Conservation (phyloP, 2,797 vertebrate species). For the Thalassophryne amazonica region DNA sequence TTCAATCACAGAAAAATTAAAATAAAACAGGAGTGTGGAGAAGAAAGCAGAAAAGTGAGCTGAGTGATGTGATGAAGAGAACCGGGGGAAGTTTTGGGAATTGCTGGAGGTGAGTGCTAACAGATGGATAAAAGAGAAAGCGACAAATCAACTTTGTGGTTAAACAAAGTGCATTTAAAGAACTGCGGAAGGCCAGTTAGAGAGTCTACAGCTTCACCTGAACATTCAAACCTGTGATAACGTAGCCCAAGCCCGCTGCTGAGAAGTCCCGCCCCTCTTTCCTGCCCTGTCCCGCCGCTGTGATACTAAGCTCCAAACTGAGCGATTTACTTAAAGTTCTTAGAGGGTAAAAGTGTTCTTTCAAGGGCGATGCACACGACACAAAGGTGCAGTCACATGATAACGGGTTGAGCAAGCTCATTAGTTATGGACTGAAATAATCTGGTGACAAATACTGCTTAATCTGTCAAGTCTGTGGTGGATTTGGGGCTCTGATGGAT, state of each 20-base stretch:
- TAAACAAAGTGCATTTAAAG: conserved; percentile 19
- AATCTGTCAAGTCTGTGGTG: too few relatives aligned
- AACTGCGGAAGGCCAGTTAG: conserved; percentile 38
- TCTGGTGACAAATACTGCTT: too few relatives aligned
- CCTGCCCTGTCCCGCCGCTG: too few relatives aligned
- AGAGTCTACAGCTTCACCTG: conserved; percentile 1
- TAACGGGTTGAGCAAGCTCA: too few relatives aligned
- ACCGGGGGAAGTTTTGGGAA: conserved; percentile 37
- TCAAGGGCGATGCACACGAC: too few relatives aligned
- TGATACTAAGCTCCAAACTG: too few relatives aligned
- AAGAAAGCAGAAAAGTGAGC: conserved; percentile 17
- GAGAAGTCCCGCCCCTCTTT: background rate
- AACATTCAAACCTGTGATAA: conserved; percentile 34
- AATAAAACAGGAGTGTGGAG: conserved; percentile 1
- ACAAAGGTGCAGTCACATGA: too few relatives aligned
- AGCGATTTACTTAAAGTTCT: too few relatives aligned
- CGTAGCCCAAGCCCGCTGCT: too few relatives aligned
- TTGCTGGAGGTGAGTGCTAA: conserved; percentile 43
- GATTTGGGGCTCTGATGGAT: too few relatives aligned
- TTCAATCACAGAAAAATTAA: conserved; percentile 42
- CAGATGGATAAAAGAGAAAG: conserved; percentile 21
- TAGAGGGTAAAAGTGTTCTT: too few relatives aligned
- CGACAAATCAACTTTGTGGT: conserved; percentile 18
- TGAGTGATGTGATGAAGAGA: conserved; percentile 44
- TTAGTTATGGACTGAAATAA: too few relatives aligned